Percentiles rank a stretch among this genome's conserved stretches.
Evolutionary conservation across 2,888 invertebrate species (phyloP).

Genomic region (Cheilosia impressa): DNA sequence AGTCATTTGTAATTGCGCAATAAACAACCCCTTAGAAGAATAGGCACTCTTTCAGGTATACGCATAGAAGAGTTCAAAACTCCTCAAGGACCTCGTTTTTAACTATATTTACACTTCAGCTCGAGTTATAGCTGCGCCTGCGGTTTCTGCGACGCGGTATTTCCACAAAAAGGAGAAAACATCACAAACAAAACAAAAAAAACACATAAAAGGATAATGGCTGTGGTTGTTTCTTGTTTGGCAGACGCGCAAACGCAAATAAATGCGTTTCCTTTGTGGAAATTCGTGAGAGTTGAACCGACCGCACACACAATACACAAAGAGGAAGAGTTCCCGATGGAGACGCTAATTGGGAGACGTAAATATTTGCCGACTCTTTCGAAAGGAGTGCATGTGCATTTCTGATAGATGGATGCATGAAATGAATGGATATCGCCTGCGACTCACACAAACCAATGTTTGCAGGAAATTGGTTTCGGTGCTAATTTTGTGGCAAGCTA

Average conservation of each 20-base stretch:
- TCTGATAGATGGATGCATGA: conserved; percentile 13
- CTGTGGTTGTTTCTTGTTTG: conserved; percentile 50
- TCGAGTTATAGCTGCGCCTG: conserved; percentile 35
- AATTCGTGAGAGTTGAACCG: background rate
- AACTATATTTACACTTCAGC: conserved; percentile 44
- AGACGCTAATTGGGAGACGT: conserved; percentile 67
- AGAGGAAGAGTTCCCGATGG: conserved; percentile 48
- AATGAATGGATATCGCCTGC: conserved; percentile 7
- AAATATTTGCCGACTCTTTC: conserved; percentile 68
- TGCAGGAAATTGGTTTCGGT: conserved; percentile 42
- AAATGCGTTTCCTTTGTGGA: conserved; percentile 51
- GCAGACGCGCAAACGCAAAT: conserved; percentile 44
- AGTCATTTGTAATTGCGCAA: conserved; percentile 72
- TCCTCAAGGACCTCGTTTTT: conserved; percentile 42
- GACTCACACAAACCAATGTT: conserved; percentile 17
- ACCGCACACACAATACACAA: conserved; percentile 26
- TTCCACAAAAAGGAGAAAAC: background rate
- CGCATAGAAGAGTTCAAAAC: conserved; percentile 27
- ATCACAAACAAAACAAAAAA: background rate
- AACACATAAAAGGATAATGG: conserved; percentile 58
- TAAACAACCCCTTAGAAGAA: conserved; percentile 65
- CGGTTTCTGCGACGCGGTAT: conserved; percentile 59
- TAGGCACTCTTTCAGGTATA: conserved; percentile 45
- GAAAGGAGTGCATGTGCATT: conserved; percentile 35
- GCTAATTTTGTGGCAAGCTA: conserved; percentile 68